Percentiles rank a stretch among this genome's conserved stretches.
These are phyloP conservation scores for Pogonus chalceus DNA, from an alignment of 1,140 invertebrate genomes.

Conservation along the genomic window DNA sequence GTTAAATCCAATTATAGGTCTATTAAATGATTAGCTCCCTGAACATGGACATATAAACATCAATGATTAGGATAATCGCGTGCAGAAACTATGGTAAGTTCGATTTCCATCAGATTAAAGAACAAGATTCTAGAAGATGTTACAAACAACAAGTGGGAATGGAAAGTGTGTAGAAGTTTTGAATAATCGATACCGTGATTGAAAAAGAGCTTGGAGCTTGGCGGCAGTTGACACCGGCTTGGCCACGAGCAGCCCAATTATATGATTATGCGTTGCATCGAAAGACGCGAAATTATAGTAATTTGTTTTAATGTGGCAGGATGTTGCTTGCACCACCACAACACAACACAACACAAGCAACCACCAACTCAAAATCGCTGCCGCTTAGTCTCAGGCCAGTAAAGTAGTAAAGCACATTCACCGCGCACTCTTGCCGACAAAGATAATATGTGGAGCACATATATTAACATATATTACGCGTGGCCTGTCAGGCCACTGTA, in stretches of 20 bases:
- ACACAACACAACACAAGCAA: background rate
- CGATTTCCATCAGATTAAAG: no score
- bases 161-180: background rate
- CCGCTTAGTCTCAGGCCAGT: no score
- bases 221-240: background rate
- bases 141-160: no score
- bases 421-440: conserved; percentile 20
- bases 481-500: background rate
- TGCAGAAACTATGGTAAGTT: background rate
- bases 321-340: background rate
- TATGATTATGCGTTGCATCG: conserved; percentile 7
- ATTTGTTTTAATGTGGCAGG: conserved; percentile 6
- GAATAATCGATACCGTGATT: background rate
- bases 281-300: conserved; percentile 5
- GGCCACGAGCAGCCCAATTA: conserved; percentile 5
- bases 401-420: background rate
- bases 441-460: conserved; percentile 29
- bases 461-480: conserved; percentile 27
- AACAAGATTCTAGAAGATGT: no score
- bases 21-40: background rate
- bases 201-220: background rate
- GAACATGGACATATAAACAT: background rate
- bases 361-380: no score
- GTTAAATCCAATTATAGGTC: background rate
- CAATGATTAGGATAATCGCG: background rate